Conservation (phyloP, 1,140 invertebrate genomes). For the Saccostrea cuccullata region DNA sequence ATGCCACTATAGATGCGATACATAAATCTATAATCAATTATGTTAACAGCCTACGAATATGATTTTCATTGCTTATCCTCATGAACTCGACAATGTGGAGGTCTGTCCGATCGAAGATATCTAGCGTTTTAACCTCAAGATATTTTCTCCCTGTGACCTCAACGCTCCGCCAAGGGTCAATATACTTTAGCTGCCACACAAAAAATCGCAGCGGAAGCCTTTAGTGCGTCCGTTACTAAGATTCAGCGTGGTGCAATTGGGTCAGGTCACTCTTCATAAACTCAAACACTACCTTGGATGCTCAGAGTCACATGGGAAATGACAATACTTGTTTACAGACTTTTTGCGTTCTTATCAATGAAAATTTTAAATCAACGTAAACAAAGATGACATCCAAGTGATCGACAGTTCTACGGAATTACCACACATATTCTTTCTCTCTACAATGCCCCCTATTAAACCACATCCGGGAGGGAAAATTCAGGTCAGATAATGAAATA, state of each 20-base stretch:
- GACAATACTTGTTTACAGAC: not conserved
- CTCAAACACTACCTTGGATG: not conserved
- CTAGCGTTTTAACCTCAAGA: constrained; percentile 10
- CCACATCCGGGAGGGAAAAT: constrained; percentile 27
- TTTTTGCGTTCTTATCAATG: not conserved
- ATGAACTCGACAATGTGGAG: constrained; percentile 18
- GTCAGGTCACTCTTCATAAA: constrained; percentile 6
- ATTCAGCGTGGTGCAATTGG: constrained; percentile 28
- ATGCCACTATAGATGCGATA: constrained; percentile 7
- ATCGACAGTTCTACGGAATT: not conserved
- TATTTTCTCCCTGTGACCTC: constrained; percentile 32
- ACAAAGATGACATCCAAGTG: not conserved
- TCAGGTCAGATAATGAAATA: constrained; percentile 36
- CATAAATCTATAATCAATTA: constrained; percentile 22
- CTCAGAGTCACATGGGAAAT: not conserved
- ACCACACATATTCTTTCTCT: constrained; percentile 18
- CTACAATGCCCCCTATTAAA: constrained; percentile 27
- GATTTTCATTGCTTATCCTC: constrained; percentile 31
- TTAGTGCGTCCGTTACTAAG: constrained; percentile 28
- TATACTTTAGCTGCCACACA: constrained; percentile 30
- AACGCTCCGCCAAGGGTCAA: constrained; percentile 31
- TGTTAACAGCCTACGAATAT: constrained; percentile 31
- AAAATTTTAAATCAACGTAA: not conserved
- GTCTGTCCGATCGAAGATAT: constrained; percentile 22
- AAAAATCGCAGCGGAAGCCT: constrained; percentile 23